Evolutionary conservation across 2,797 vertebrate genomes (phyloP).

Genomic region (Enteromius argenteus): DNA sequence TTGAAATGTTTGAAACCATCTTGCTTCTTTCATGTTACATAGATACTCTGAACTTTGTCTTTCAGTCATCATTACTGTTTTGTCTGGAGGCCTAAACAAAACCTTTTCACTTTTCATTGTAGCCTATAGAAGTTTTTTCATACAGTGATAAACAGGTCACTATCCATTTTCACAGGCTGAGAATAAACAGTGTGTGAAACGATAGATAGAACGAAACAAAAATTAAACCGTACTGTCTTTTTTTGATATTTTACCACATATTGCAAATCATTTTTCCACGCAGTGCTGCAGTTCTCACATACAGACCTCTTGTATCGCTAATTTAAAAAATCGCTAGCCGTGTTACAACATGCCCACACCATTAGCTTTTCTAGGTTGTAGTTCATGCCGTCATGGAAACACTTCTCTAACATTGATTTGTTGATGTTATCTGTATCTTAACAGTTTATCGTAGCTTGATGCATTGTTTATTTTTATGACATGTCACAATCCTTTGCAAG

Average conservation of each 20-base stretch:
- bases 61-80: background rate
- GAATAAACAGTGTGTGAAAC: background rate
- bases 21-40: background rate
- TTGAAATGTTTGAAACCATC: background rate
- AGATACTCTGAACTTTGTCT: background rate
- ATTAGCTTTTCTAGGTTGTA: background rate
- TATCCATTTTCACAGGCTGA: slow-evolving; percentile 9
- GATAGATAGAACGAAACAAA: background rate
- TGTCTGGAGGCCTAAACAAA: slow-evolving; percentile 3
- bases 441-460: background rate
- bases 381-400: background rate
- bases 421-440: background rate
- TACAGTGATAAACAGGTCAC: background rate
- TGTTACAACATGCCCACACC: background rate
- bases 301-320: background rate
- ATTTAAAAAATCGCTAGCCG: background rate
- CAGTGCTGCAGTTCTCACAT: slow-evolving; percentile 5
- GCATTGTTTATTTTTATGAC: background rate
- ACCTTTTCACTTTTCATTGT: slow-evolving; percentile 1
- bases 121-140: background rate
- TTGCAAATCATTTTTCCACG: slow-evolving; percentile 10
- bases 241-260: slow-evolving; percentile 15
- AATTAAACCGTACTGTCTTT: slow-evolving; percentile 1
- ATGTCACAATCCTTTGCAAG: background rate
- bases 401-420: background rate